phyloP scores from a whole-genome alignment of 2,113 vertebrate genomes.

The Phycodurus eques region DNA sequence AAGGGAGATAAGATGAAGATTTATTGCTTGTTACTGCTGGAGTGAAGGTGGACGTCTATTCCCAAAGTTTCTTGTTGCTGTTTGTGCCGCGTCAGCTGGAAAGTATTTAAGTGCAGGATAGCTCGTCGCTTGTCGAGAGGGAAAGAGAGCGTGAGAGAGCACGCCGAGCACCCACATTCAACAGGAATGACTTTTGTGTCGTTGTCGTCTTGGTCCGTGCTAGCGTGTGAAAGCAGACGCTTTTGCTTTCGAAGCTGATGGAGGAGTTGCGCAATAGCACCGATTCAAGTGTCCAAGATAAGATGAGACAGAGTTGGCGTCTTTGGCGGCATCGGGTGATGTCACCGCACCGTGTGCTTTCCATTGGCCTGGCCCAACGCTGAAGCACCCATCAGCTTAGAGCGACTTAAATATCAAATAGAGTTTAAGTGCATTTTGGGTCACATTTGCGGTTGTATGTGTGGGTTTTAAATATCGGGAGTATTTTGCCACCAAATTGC shows the following conservation, averaged over 20 bases:
- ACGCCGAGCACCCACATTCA: constrained; percentile 53
- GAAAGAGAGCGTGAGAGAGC: constrained; percentile 31
- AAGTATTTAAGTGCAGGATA: constrained; percentile 67
- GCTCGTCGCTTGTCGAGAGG: constrained; percentile 57
- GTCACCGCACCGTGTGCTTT: constrained; percentile 17
- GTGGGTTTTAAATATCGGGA: constrained; percentile 27
- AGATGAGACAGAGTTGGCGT: constrained; percentile 19
- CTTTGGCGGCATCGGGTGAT: constrained; percentile 1
- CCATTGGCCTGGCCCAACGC: constrained; percentile 26
- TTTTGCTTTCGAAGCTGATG: constrained; percentile 43
- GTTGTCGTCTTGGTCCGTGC: constrained; percentile 31
- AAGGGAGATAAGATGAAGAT: constrained; percentile 37
- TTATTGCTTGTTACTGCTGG: constrained; percentile 81
- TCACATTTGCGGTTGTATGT: constrained; percentile 19
- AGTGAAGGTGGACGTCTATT: constrained; percentile 55
- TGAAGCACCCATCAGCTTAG: constrained; percentile 5
- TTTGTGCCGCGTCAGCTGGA: constrained; percentile 65
- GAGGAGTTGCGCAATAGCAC: constrained; percentile 70
- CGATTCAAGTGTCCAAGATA: constrained; percentile 54
- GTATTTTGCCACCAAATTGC: not conserved
- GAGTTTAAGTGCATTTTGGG: constrained; percentile 53
- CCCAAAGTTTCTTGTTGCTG: constrained; percentile 42
- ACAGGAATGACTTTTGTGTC: constrained; percentile 48
- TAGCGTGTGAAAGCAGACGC: constrained; percentile 30
- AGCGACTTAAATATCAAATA: constrained; percentile 30